Evolutionary conservation across 2,888 invertebrate genomes (phyloP).

Genomic region (Digitonthophagus gazella): DNA sequence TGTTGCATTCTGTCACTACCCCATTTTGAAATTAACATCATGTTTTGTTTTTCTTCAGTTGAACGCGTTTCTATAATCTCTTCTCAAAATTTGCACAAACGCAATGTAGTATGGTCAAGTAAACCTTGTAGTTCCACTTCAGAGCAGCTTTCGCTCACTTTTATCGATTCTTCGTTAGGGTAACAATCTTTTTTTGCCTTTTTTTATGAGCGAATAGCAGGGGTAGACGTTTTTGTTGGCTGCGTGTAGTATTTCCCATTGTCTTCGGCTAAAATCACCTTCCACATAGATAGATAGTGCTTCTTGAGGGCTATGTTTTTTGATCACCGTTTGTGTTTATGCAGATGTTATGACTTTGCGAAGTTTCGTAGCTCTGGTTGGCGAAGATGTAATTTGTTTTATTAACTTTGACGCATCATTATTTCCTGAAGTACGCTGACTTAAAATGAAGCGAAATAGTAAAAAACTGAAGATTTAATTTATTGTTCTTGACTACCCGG

Average conservation of each 20-base stretch:
- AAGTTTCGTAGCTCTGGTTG: no score
- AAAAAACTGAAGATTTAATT: no score
- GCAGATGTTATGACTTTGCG: no score
- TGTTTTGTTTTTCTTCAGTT: conserved; percentile 15
- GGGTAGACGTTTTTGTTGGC: background rate
- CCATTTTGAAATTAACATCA: conserved; percentile 17
- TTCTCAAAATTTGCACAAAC: conserved; percentile 7
- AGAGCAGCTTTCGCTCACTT: conserved; percentile 11
- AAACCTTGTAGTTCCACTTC: conserved; percentile 10
- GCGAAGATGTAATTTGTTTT: no score
- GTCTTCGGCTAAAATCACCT: background rate
- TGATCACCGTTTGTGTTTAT: no score
- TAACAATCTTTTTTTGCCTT: conserved; percentile 14
- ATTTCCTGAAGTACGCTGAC: no score
- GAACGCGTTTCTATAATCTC: conserved; percentile 9
- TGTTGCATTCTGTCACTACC: no score
- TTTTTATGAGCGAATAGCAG: conserved; percentile 5
- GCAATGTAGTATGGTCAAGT: background rate
- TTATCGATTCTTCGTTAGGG: conserved; percentile 12
- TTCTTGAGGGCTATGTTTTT: conserved; percentile 1
- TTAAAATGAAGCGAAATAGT: no score
- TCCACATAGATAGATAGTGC: conserved; percentile 18
- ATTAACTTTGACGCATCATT: no score
- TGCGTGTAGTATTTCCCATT: conserved; percentile 6
- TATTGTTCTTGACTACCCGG: no score